Percentiles rank a stretch among this genome's conserved stretches.
phyloP scores from a whole-genome alignment of 1,140 invertebrate species.

The Homalodisca vitripennis region DNA sequence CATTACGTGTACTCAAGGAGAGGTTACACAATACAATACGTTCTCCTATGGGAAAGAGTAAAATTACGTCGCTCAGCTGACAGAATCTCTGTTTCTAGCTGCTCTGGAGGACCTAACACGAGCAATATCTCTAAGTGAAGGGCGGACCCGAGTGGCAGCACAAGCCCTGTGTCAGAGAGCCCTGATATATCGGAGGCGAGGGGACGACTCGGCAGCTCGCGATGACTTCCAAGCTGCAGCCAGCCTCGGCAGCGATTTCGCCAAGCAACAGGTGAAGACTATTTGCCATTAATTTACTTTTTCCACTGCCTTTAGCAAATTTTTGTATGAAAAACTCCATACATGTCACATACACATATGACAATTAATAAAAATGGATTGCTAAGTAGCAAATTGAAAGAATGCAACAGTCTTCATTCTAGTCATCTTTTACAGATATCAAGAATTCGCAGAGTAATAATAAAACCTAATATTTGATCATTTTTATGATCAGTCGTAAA shows the following conservation, averaged over 20 bases:
- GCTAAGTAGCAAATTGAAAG: no score
- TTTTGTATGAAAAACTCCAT: not conserved
- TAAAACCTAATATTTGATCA: no score
- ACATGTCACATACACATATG: no score
- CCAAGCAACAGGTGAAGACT: constrained; percentile 64
- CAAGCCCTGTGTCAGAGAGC: constrained; percentile 81
- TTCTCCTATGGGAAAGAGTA: no score
- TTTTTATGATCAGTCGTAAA: no score
- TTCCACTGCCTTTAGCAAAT: not conserved
- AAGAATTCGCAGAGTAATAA: no score
- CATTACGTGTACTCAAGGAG: no score
- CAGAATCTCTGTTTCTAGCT: constrained; percentile 58
- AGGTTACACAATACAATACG: no score
- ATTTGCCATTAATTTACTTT: not conserved
- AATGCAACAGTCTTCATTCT: no score
- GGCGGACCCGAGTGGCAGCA: constrained; percentile 60
- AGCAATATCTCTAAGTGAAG: constrained; percentile 65
- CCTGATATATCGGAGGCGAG: constrained; percentile 62
- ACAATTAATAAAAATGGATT: no score
- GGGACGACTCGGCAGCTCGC: constrained; percentile 60
- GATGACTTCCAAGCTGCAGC: constrained; percentile 73
- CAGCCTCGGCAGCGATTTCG: constrained; percentile 73
- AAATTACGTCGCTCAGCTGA: no score
- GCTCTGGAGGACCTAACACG: constrained; percentile 72
- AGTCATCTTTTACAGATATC: no score